Evolutionary conservation across 1,140 invertebrate species (phyloP).

Genomic region (Drosophila lacertosa): DNA sequence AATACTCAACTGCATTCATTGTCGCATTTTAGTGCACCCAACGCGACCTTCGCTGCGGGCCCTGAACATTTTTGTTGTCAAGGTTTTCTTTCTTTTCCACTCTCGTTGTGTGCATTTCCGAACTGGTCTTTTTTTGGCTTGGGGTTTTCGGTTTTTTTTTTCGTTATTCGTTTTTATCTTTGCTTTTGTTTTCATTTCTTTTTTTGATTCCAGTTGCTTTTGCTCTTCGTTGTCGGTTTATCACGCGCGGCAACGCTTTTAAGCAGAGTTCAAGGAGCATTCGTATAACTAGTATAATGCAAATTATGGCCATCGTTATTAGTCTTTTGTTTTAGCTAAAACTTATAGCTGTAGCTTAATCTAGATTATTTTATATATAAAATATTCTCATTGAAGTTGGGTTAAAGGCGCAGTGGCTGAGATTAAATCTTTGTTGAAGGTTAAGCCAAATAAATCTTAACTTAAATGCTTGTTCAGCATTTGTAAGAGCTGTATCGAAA

Average conservation of each 20-base stretch:
- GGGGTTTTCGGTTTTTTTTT: slow-evolving; percentile 43
- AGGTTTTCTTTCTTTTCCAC: slow-evolving; percentile 55
- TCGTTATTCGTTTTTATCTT: slow-evolving; percentile 8
- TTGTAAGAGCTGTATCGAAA: too few relatives aligned
- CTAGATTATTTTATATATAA: slow-evolving; percentile 1
- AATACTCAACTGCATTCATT: slow-evolving; percentile 64
- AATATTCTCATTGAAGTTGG: too few relatives aligned
- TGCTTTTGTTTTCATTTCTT: slow-evolving; percentile 5
- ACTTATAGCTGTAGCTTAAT: slow-evolving; percentile 16
- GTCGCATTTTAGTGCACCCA: slow-evolving; percentile 65
- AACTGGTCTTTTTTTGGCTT: slow-evolving; percentile 69
- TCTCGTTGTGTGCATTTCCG: slow-evolving; percentile 64
- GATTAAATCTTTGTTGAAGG: too few relatives aligned
- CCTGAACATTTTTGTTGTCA: slow-evolving; percentile 78
- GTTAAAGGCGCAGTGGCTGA: too few relatives aligned
- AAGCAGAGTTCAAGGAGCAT: slow-evolving; percentile 68
- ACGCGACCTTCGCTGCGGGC: slow-evolving; percentile 66
- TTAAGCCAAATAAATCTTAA: too few relatives aligned
- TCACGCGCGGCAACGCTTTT: slow-evolving; percentile 63
- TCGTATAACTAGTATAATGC: slow-evolving; percentile 26
- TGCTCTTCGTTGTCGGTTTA: slow-evolving; percentile 23
- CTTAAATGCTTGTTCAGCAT: too few relatives aligned
- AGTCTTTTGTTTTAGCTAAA: not conserved
- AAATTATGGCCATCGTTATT: slow-evolving; percentile 1
- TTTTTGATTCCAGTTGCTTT: slow-evolving; percentile 2